Evolutionary conservation across 2,797 vertebrate species (phyloP), one percentile per base, ranked within the genome.

Genomic region (Cirrhinus molitorella): DNA sequence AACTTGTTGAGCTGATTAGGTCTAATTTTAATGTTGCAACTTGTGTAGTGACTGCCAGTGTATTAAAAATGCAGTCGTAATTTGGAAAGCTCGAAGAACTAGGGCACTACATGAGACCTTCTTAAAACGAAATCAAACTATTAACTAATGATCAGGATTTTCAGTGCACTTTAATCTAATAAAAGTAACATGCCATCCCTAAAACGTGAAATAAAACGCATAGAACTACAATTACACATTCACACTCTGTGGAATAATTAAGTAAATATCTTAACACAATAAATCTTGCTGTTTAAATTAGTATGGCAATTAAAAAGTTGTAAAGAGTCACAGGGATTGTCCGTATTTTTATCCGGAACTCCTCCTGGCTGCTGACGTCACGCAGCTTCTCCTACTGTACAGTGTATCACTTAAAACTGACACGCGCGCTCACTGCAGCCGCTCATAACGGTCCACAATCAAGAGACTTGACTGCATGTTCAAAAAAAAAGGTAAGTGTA

Each of bases 351-450:
- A 3, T 10, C 17, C 23, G 23, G 51, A 31, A 74, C 80, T 74
- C 57, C 80, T 34, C 70, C 80, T 43, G 53, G 16, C 28, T 16
- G 43, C 12, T 81, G 70, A 66, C 80, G 45, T 53, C 80, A 74
- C 57, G 28, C 14, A 4, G 57, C 0, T 23, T 45, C 25, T 72
- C 37, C 4, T 40, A 47, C 25, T 45, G 23, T 31, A 40, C n/a
- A 43, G 49, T 23, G 31, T 68, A 43, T 6, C 14, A 19, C 11
- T 70, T 4, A 11, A 45, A 13, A 6, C 9, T n/a, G 65, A 31
- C 19, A 1, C 78, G 5, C 78, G 47, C 65, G 31, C 31, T 61
- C 34, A 7, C 23, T 10, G 11, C 23, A 47, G 40, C 40, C 11
- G 11, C 19, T 53, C 4, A 25, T 81, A 81, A 81, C 80, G 70